phyloP scores from a whole-genome alignment of 2,888 invertebrate genomes.

The Andricus quercusramuli region DNA sequence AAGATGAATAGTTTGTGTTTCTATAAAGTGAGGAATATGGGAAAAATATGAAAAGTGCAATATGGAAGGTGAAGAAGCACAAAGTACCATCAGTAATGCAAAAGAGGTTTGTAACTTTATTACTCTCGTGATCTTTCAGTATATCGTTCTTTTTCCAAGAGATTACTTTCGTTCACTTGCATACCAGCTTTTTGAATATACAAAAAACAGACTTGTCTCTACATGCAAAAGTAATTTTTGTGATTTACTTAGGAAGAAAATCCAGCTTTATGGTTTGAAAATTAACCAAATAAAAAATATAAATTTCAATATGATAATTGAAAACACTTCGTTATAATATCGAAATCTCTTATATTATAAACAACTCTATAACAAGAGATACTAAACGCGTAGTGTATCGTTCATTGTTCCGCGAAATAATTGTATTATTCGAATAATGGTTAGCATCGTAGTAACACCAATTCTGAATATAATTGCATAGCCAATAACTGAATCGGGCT shows the following conservation, averaged over 20 bases:
- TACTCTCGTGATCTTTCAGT: background rate
- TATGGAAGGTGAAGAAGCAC: constrained; percentile 7
- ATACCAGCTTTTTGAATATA: no score
- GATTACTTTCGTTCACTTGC: no score
- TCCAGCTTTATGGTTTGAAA: no score
- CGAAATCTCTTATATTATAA: background rate
- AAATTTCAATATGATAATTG: background rate
- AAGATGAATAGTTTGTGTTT: background rate
- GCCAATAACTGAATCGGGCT: background rate
- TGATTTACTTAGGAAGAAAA: no score
- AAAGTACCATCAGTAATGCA: background rate
- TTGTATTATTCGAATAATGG: constrained; percentile 2
- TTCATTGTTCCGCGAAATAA: background rate
- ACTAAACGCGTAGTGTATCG: background rate
- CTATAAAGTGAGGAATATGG: background rate
- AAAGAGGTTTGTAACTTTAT: constrained; percentile 27
- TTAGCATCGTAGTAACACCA: background rate
- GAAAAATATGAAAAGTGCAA: background rate
- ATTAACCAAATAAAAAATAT: no score
- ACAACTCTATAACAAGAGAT: background rate
- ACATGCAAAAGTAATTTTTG: no score
- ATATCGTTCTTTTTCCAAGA: background rate
- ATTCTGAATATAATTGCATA: background rate
- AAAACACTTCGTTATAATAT: background rate
- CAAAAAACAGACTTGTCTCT: no score